These are phyloP conservation scores for Lithophane leautieri DNA, from an alignment of 2,888 invertebrate genomes.

Conservation along the genomic window DNA sequence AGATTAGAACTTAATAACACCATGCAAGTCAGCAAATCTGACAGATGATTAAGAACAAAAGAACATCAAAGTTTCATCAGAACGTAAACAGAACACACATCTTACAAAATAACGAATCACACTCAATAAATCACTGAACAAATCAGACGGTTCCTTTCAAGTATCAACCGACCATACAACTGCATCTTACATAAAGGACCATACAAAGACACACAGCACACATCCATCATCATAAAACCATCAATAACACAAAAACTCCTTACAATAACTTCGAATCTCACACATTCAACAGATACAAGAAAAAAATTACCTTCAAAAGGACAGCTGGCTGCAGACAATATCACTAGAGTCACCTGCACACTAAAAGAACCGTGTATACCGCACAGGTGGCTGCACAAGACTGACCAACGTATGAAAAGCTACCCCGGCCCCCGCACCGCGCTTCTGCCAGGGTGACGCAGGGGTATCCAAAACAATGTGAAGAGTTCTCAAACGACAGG, in stretches of 20 bases:
- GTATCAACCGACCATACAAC: constrained; percentile 16
- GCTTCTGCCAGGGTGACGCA: constrained; percentile 68
- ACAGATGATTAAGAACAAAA: neutral
- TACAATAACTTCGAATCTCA: constrained; percentile 64
- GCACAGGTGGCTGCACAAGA: constrained; percentile 86
- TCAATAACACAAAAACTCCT: constrained; percentile 56
- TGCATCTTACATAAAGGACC: constrained; percentile 26
- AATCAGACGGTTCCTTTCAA: constrained; percentile 29
- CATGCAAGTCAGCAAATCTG: neutral
- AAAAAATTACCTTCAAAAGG: constrained; percentile 73
- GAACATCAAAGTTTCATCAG: constrained; percentile 9
- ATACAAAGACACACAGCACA: constrained; percentile 33
- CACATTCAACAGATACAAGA: constrained; percentile 62
- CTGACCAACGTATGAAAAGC: constrained; percentile 74
- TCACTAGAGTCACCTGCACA: constrained; percentile 78
- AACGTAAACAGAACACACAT: neutral
- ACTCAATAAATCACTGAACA: constrained; percentile 24
- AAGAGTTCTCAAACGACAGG: constrained; percentile 80
- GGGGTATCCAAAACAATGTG: constrained; percentile 75
- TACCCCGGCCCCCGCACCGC: constrained; percentile 73
- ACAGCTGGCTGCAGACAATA: constrained; percentile 79
- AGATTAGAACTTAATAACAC: neutral
- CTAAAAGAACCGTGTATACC: constrained; percentile 80
- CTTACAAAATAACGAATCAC: constrained; percentile 20
- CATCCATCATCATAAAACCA: constrained; percentile 52